phyloP scores from a whole-genome alignment of 2,797 vertebrate genomes.

The Notamacropus eugenii region DNA sequence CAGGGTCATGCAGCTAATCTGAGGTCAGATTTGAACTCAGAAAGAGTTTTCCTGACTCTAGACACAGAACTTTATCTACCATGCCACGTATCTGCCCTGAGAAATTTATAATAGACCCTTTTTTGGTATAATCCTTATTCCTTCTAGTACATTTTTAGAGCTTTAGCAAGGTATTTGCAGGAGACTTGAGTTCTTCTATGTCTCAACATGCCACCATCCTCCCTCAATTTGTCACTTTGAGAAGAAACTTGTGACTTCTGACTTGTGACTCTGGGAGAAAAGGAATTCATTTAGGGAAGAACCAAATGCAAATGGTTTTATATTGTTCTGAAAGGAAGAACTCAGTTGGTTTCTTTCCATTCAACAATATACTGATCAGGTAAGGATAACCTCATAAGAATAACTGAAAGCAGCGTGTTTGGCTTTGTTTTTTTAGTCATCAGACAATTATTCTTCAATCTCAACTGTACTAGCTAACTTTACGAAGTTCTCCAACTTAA shows the following conservation, averaged over 20 bases:
- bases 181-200: background rate
- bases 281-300: background rate
- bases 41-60: background rate
- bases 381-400: background rate
- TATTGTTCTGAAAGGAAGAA: background rate
- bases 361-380: background rate
- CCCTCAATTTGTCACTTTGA: background rate
- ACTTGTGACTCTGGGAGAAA: background rate
- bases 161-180: background rate
- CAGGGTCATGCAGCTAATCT: background rate
- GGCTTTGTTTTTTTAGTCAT: background rate
- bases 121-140: background rate
- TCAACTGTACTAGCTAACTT: background rate
- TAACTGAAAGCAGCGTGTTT: background rate
- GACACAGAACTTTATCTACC: background rate
- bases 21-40: background rate
- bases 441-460: background rate
- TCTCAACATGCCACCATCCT: background rate
- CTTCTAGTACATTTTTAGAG: background rate
- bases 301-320: background rate
- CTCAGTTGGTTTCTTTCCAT: background rate
- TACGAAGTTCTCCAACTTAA: background rate
- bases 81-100: background rate
- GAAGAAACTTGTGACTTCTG: background rate
- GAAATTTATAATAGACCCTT: background rate